Percentiles rank a stretch among this genome's conserved stretches.
Conservation (phyloP, 2,797 vertebrate species). For the Sebastolobus alascanus region DNA sequence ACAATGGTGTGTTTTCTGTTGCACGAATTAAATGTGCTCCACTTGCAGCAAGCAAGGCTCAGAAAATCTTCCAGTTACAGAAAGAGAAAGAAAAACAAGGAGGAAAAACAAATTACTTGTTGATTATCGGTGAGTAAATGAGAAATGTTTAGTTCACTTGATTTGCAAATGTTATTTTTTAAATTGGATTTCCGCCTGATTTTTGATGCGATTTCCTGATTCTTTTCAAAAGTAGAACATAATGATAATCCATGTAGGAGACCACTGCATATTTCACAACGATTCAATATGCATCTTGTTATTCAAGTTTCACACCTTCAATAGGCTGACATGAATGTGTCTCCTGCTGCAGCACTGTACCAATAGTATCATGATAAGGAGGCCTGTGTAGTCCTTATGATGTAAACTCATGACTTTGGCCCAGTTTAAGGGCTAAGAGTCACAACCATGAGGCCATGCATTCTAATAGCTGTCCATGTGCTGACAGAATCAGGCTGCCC, state of each 20-base stretch:
- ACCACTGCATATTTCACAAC: background rate
- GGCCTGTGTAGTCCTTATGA: constrained; percentile 16
- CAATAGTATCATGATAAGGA: constrained; percentile 6
- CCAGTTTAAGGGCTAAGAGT: constrained; percentile 68
- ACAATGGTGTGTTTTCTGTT: background rate
- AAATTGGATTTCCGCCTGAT: background rate
- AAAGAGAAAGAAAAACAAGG: background rate
- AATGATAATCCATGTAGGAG: background rate
- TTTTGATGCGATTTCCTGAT: background rate
- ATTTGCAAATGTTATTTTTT: constrained; percentile 6
- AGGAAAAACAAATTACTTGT: background rate
- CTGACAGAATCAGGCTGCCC: constrained; percentile 80
- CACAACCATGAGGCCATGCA: constrained; percentile 61
- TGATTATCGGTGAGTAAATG: constrained; percentile 10
- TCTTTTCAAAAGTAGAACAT: background rate
- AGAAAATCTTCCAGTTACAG: background rate
- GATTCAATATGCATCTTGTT: background rate
- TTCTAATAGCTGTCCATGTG: constrained; percentile 57
- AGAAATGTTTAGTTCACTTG: background rate
- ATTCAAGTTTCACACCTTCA: background rate
- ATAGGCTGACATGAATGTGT: constrained; percentile 16
- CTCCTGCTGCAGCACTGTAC: background rate
- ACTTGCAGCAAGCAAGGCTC: background rate
- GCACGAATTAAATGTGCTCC: background rate
- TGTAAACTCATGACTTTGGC: constrained; percentile 58